Conservation (phyloP, 2,113 vertebrate species). For the Melanostigma gelatinosum region DNA sequence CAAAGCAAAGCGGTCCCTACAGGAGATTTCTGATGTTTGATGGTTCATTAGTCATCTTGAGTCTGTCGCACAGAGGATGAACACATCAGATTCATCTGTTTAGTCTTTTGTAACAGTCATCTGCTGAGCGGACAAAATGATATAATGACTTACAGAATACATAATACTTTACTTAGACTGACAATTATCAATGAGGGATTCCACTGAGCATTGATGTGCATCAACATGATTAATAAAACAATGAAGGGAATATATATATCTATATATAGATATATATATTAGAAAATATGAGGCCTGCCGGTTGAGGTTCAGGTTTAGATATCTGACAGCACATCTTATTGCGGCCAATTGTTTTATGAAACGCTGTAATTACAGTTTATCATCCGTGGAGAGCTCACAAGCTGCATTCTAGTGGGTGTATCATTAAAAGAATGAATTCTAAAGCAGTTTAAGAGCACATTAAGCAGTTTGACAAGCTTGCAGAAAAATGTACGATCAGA, state of each 20-base stretch:
- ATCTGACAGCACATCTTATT: slow-evolving; percentile 13
- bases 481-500: background rate
- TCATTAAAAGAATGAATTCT: background rate
- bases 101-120: slow-evolving; percentile 31
- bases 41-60: slow-evolving; percentile 1
- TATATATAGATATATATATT: background rate
- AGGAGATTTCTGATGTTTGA: background rate
- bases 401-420: background rate
- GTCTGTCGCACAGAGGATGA: background rate
- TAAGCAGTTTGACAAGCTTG: background rate
- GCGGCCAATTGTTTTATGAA: slow-evolving; percentile 3
- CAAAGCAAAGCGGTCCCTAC: background rate
- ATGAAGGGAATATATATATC: background rate
- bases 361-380: background rate
- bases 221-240: slow-evolving; percentile 3
- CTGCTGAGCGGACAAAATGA: background rate
- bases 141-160: slow-evolving; percentile 16
- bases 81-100: slow-evolving; percentile 12
- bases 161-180: background rate
- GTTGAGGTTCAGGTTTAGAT: background rate
- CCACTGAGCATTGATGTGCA: slow-evolving; percentile 5
- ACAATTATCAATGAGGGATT: slow-evolving; percentile 18
- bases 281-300: background rate
- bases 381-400: background rate
- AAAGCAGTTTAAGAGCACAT: background rate